Percentiles rank a stretch among this genome's conserved stretches.
phyloP scores from a whole-genome alignment of 2,113 vertebrate species.

The Argyrosomus japonicus region DNA sequence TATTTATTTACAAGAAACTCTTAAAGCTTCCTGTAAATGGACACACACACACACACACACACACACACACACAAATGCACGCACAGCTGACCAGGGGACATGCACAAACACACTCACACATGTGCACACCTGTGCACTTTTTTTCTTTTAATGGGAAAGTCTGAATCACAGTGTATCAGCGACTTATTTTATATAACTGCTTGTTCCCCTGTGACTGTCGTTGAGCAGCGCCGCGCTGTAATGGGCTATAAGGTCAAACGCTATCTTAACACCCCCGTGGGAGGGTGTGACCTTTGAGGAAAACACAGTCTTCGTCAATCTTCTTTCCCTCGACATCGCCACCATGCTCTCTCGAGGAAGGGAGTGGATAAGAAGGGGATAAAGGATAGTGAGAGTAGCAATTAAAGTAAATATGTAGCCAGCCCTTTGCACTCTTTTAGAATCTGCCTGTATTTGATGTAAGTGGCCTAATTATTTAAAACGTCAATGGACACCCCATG shows the following conservation, averaged over 20 bases:
- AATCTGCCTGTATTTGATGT: slow-evolving; percentile 68
- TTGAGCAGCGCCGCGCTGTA: slow-evolving; percentile 42
- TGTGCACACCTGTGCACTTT: slow-evolving; percentile 12
- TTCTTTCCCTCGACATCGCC: slow-evolving; percentile 48
- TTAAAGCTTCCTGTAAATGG: slow-evolving; percentile 64
- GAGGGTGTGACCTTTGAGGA: slow-evolving; percentile 72
- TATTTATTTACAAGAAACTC: background rate
- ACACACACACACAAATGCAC: background rate
- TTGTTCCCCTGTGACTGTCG: slow-evolving; percentile 49
- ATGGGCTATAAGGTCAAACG: slow-evolving; percentile 68
- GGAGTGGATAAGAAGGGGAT: slow-evolving; percentile 37
- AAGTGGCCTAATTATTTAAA: slow-evolving; percentile 78
- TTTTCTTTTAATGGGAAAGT: slow-evolving; percentile 14
- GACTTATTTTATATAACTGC: slow-evolving; percentile 28
- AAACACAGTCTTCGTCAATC: slow-evolving; percentile 67
- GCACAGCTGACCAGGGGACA: background rate
- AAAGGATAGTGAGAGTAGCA: slow-evolving; percentile 60
- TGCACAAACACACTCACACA: background rate
- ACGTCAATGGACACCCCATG: slow-evolving; percentile 52
- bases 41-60: background rate
- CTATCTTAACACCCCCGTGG: slow-evolving; percentile 69
- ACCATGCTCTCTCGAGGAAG: slow-evolving; percentile 36
- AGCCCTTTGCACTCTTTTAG: slow-evolving; percentile 71
- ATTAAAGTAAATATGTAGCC: slow-evolving; percentile 79
- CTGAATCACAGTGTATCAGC: background rate